These are phyloP conservation scores for Dinocampus coccinellae DNA, from an alignment of 2,888 invertebrate genomes.

Conservation along the genomic window DNA sequence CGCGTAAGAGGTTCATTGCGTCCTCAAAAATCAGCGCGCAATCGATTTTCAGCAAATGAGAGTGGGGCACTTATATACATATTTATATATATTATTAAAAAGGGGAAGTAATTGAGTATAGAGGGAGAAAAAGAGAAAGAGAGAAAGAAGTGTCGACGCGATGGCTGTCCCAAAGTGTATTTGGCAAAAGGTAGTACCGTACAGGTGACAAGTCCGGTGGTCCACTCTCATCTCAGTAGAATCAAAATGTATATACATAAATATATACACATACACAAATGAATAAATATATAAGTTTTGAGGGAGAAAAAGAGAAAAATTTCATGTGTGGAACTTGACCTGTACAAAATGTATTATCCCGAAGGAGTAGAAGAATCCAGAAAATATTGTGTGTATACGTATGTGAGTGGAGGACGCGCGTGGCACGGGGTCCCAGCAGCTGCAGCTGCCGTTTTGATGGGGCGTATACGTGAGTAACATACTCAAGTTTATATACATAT, in stretches of 20 bases:
- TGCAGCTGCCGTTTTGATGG: slow-evolving; percentile 57
- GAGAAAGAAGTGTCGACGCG: slow-evolving; percentile 38
- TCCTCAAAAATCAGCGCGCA: slow-evolving; percentile 6
- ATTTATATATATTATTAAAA: background rate
- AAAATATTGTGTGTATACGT: slow-evolving; percentile 8
- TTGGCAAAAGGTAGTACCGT: slow-evolving; percentile 43
- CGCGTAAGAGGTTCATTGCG: slow-evolving; percentile 1
- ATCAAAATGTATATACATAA: slow-evolving; percentile 19
- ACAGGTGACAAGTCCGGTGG: slow-evolving; percentile 69
- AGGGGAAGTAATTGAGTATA: background rate
- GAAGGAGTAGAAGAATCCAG: slow-evolving; percentile 27
- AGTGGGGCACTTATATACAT: background rate
- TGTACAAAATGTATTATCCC: slow-evolving; percentile 53
- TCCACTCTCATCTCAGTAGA: slow-evolving; percentile 47
- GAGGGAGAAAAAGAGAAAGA: slow-evolving; percentile 22
- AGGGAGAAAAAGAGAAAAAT: slow-evolving; percentile 19
- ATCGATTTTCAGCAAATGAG: slow-evolving; percentile 3
- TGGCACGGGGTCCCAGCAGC: slow-evolving; percentile 56
- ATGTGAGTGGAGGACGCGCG: slow-evolving; percentile 60
- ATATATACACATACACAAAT: background rate
- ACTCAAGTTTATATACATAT: slow-evolving; percentile 16
- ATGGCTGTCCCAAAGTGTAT: slow-evolving; percentile 20
- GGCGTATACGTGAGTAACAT: slow-evolving; percentile 33
- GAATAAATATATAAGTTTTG: slow-evolving; percentile 5
- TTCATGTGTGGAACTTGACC: slow-evolving; percentile 39